A percentile compares a stretch with the other conserved stretches of the same genome.
Evolutionary conservation across 1,140 invertebrate genomes (phyloP).

Genomic region (Conus ventricosus): DNA sequence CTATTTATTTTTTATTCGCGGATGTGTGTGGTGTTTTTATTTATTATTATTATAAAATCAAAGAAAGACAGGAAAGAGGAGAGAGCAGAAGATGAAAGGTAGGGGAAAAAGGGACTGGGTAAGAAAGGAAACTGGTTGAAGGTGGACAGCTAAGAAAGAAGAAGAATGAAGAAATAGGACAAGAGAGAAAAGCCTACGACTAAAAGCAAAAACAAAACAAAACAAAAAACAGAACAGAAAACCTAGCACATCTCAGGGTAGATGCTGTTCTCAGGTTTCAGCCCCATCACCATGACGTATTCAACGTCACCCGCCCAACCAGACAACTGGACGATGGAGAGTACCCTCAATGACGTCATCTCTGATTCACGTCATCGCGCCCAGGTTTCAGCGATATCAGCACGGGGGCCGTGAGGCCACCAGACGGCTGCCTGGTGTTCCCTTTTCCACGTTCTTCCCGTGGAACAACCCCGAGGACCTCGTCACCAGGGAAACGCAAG

Average conservation of each 20-base stretch:
- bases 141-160: not conserved
- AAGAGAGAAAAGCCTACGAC: too few species aligned
- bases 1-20: too few species aligned
- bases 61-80: too few species aligned
- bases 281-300: not conserved
- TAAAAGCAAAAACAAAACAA: too few species aligned
- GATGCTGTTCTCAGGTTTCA: not conserved
- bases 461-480: slow-evolving; percentile 20
- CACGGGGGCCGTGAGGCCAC: not conserved
- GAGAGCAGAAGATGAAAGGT: too few species aligned
- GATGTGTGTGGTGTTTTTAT: too few species aligned
- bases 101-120: too few species aligned
- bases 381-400: not conserved
- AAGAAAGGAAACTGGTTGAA: too few species aligned
- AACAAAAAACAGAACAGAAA: too few species aligned
- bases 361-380: not conserved
- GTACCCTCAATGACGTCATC: not conserved
- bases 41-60: too few species aligned
- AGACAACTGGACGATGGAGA: not conserved
- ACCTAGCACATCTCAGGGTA: not conserved
- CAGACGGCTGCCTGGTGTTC: slow-evolving; percentile 12
- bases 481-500: slow-evolving; percentile 22
- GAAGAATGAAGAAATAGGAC: not conserved
- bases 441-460: not conserved
- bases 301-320: not conserved